A percentile compares a stretch with the other conserved stretches of the same genome.
Conservation (phyloP, 2,888 invertebrate species). For the Hetaerina titia region DNA sequence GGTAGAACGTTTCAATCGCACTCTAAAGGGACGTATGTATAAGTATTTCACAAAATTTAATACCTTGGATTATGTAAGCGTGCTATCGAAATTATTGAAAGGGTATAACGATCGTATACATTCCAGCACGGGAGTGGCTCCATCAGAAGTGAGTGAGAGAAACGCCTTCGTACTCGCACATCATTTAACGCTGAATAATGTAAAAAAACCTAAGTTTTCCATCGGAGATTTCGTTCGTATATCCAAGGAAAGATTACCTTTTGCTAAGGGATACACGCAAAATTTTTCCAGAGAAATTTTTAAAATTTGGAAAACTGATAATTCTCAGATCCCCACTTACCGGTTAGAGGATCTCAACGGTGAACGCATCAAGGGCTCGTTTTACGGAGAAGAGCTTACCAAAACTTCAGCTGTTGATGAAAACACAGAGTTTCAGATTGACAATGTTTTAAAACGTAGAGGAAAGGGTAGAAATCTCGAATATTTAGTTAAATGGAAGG, state of each 20-base stretch:
- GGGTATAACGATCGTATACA: neutral
- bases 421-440: too few relatives aligned
- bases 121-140: neutral
- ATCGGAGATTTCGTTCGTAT: slow-evolving; percentile 69
- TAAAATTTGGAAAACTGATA: slow-evolving; percentile 70
- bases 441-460: too few relatives aligned
- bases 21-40: slow-evolving; percentile 73
- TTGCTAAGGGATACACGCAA: slow-evolving; percentile 71
- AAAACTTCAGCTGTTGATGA: neutral
- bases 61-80: neutral
- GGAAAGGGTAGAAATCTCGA: too few relatives aligned
- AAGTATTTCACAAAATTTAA: too few relatives aligned
- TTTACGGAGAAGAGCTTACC: slow-evolving; percentile 71
- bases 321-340: slow-evolving; percentile 71
- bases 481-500: too few relatives aligned
- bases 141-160: neutral
- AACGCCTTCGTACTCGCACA: neutral
- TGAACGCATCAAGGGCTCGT: slow-evolving; percentile 54
- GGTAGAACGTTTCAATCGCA: slow-evolving; percentile 74
- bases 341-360: slow-evolving; percentile 71
- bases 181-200: neutral
- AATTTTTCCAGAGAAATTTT: slow-evolving; percentile 73
- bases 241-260: slow-evolving; percentile 69
- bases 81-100: neutral
- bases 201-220: neutral